These are phyloP conservation scores for Meleagris gallopavo DNA, from an alignment of 2,113 vertebrate species.

Conservation along the genomic window DNA sequence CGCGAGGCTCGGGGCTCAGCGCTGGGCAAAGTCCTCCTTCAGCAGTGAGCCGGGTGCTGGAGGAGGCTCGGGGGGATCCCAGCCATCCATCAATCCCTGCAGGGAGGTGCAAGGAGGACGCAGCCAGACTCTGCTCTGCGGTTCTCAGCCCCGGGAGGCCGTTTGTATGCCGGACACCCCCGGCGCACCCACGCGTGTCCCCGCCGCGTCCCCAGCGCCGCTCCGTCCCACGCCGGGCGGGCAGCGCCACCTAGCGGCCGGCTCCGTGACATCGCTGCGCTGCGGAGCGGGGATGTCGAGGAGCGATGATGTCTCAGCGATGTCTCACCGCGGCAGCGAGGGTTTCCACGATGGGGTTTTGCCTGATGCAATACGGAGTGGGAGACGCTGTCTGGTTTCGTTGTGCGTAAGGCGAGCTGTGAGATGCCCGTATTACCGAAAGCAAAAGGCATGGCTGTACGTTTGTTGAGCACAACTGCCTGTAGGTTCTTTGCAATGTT, in stretches of 20 bases:
- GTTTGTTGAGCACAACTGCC: background rate
- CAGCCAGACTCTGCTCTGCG: background rate
- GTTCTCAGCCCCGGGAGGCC: background rate
- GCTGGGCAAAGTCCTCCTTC: background rate
- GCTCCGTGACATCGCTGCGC: background rate
- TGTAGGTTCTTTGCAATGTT: background rate
- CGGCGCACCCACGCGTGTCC: background rate
- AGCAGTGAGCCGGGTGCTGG: too few relatives aligned
- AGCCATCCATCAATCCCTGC: background rate
- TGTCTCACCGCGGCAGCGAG: fast-evolving
- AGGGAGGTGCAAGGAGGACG: background rate
- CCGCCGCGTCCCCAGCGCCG: background rate
- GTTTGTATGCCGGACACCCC: background rate
- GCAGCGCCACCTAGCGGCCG: background rate
- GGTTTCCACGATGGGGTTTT: background rate
- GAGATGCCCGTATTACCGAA: background rate
- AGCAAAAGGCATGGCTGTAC: background rate
- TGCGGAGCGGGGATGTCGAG: too few relatives aligned
- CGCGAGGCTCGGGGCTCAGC: background rate
- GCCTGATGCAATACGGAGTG: background rate
- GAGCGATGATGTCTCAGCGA: background rate
- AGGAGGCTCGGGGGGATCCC: background rate
- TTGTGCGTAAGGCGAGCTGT: fast-evolving
- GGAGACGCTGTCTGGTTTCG: background rate
- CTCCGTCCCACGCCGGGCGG: background rate